Conservation (phyloP, 2,113 vertebrate genomes). For the Oxygymnocypris stewartii region DNA sequence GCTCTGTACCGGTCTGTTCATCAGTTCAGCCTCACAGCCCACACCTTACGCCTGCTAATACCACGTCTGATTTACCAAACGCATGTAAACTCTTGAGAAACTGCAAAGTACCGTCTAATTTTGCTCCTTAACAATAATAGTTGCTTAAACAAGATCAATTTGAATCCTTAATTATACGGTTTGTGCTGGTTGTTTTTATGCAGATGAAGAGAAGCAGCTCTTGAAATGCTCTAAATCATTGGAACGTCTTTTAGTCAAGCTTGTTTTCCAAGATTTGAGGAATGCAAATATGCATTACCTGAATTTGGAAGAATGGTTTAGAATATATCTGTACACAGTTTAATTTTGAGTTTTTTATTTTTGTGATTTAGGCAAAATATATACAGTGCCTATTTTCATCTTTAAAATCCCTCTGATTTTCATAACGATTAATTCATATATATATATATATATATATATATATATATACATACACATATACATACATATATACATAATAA, state of each 20-base stretch:
- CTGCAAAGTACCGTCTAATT: neutral
- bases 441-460: too few species aligned
- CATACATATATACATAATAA: too few species aligned
- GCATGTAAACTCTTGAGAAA: constrained; percentile 55
- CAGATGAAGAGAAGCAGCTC: neutral
- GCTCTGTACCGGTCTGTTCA: neutral
- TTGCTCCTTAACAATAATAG: neutral
- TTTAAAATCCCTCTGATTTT: neutral
- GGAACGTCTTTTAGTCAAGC: neutral
- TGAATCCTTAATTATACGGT: neutral
- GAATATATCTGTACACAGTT: neutral
- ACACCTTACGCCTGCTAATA: constrained; percentile 56
- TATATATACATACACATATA: too few species aligned
- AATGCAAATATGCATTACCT: neutral
- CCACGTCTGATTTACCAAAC: constrained; percentile 58
- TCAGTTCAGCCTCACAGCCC: constrained; percentile 20
- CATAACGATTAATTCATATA: too few species aligned
- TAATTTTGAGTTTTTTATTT: neutral
- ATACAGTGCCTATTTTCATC: neutral
- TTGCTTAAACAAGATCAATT: constrained; percentile 12
- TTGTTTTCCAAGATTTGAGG: too few species aligned
- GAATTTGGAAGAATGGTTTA: too few species aligned
- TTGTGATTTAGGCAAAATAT: neutral
- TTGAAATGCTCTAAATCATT: neutral
- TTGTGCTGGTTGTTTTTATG: neutral